Evolutionary conservation across 53 echinoderm and acorn worm species (phyloP).

Genomic region (Antedon mediterranea): DNA sequence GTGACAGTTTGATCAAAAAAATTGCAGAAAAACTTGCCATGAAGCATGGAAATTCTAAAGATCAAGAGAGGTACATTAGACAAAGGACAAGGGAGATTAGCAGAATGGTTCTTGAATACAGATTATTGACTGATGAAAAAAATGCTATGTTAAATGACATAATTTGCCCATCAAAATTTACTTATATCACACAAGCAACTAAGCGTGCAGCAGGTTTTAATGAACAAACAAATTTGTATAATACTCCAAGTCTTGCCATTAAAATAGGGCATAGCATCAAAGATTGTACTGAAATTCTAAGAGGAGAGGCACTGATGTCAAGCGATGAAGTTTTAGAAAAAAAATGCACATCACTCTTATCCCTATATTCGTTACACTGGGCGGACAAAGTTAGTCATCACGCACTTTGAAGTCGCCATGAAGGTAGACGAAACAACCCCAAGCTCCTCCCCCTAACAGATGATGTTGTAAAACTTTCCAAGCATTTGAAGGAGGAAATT

Average conservation of each 20-base stretch:
- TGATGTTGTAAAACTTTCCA: conserved; percentile 25
- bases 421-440: conserved; percentile 18
- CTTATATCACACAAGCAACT: conserved; percentile 14
- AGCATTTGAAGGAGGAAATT: conserved; percentile 13
- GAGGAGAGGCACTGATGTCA: conserved; percentile 33
- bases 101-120: conserved; percentile 20
- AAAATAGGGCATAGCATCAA: conserved; percentile 43
- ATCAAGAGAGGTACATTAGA: conserved; percentile 23
- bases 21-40: conserved; percentile 32
- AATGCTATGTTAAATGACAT: conserved; percentile 11
- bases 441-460: conserved; percentile 25
- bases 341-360: conserved; percentile 14
- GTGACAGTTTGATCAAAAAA: conserved; percentile 25
- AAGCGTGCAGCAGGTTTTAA: conserved; percentile 28
- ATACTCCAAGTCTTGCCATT: conserved; percentile 28
- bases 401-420: conserved; percentile 30
- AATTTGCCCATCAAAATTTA: conserved; percentile 19
- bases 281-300: conserved; percentile 32
- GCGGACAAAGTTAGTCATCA: conserved; percentile 43
- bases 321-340: conserved; percentile 27
- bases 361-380: conserved; percentile 35
- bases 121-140: conserved; percentile 15
- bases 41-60: conserved; percentile 31
- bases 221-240: conserved; percentile 18
- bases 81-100: conserved; percentile 27